Conservation (phyloP, 2,113 vertebrate species). For the Sciurus niger region DNA sequence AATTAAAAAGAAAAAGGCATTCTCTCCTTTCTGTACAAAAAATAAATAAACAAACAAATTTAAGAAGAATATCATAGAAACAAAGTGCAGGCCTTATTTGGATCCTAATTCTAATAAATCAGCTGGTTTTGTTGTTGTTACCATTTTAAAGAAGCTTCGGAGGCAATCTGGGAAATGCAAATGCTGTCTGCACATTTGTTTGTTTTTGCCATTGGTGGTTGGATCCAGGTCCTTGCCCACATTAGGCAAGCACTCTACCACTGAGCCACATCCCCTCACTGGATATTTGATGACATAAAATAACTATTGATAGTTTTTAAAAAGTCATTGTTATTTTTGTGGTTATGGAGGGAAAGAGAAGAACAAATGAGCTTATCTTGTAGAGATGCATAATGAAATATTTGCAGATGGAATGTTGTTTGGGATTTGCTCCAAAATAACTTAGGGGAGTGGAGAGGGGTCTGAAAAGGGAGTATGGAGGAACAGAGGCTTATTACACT, state of each 20-base stretch:
- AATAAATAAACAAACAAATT: too few species aligned
- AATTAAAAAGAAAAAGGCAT: too few species aligned
- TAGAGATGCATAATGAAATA: background rate
- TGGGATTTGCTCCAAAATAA: conserved; percentile 39
- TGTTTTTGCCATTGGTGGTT: background rate
- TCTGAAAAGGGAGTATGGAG: background rate
- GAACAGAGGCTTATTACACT: background rate
- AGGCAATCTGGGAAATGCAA: background rate
- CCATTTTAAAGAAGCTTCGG: background rate
- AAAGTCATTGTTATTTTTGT: background rate
- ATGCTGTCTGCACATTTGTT: background rate
- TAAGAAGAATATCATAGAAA: background rate
- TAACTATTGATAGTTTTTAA: background rate
- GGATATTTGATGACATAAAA: background rate
- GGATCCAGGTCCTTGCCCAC: too few species aligned
- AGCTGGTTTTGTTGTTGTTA: background rate
- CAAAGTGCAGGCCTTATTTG: background rate
- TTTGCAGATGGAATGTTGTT: background rate
- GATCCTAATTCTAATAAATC: background rate
- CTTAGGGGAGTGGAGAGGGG: background rate
- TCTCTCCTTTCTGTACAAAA: too few species aligned
- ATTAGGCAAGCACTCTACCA: too few species aligned
- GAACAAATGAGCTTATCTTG: background rate
- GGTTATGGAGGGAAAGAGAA: too few species aligned
- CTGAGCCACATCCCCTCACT: background rate